phyloP scores from a whole-genome alignment of 2,888 invertebrate species.

The Erpobdella octoculata region DNA sequence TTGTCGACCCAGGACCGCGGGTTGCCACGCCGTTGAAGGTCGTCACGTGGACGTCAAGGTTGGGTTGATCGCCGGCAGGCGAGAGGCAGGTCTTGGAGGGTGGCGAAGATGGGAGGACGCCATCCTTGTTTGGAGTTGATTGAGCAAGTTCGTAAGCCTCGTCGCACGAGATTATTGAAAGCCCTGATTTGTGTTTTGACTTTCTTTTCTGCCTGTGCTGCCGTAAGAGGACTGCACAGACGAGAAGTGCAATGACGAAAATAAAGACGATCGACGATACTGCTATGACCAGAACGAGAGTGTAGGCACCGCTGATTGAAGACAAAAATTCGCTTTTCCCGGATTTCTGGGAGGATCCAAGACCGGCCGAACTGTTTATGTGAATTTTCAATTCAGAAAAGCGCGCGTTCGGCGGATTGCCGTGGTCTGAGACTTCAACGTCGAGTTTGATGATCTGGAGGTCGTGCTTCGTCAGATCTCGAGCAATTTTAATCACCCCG shows the following conservation, averaged over 20 bases:
- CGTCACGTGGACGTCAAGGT: background rate
- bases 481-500: conserved; percentile 17
- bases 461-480: conserved; percentile 18
- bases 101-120: background rate
- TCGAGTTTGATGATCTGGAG: conserved; percentile 22
- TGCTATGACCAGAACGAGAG: conserved; percentile 25
- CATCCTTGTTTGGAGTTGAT: background rate
- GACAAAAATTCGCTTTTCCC: conserved; percentile 15
- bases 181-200: conserved; percentile 18
- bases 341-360: background rate
- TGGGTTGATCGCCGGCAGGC: background rate
- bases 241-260: conserved; percentile 14
- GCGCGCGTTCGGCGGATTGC: conserved; percentile 14
- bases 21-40: background rate
- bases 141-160: conserved; percentile 22
- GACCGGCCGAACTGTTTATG: conserved; percentile 31
- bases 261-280: conserved; percentile 21
- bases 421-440: conserved; percentile 27
- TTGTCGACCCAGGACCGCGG: background rate
- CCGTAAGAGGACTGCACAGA: conserved; percentile 16
- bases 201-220: conserved; percentile 20
- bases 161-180: conserved; percentile 25
- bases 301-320: conserved; percentile 19
- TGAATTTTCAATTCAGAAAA: conserved; percentile 25
- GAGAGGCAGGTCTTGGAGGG: background rate